Evolutionary conservation across 2,888 invertebrate genomes (phyloP).

Genomic region (Clostera curtula): DNA sequence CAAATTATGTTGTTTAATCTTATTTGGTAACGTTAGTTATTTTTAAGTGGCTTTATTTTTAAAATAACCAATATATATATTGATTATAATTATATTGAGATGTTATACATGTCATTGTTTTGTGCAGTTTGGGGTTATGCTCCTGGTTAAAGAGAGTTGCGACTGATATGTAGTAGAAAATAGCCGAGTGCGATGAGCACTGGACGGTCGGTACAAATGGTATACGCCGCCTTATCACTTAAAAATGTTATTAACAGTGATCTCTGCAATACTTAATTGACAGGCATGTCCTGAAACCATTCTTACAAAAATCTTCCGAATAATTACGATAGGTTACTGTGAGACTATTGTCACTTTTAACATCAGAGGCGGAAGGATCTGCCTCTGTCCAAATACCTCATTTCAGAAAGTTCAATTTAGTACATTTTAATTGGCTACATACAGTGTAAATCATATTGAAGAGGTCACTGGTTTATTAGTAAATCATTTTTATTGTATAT

Average conservation of each 20-base stretch:
- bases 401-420: conserved; percentile 28
- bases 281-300: conserved; percentile 24
- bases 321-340: no score
- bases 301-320: no score
- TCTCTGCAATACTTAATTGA: conserved; percentile 34
- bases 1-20: conserved; percentile 75
- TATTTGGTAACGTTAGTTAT: conserved; percentile 74
- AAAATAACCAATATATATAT: conserved; percentile 59
- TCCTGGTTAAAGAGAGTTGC: conserved; percentile 64
- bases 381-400: conserved; percentile 49
- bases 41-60: conserved; percentile 71
- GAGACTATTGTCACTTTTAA: no score
- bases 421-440: conserved; percentile 12
- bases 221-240: conserved; percentile 71
- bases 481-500: conserved; percentile 73
- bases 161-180: conserved; percentile 70
- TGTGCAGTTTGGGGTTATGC: conserved; percentile 62
- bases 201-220: conserved; percentile 69
- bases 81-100: conserved; percentile 65
- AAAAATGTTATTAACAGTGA: conserved; percentile 61
- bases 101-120: conserved; percentile 73
- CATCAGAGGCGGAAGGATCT: conserved; percentile 17
- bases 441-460: conserved; percentile 19
- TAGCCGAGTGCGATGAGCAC: conserved; percentile 42
- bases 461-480: conserved; percentile 64